Percentiles rank a stretch among this genome's conserved stretches.
These are phyloP conservation scores for Heteromyza rotundicornis DNA, from an alignment of 2,888 invertebrate species.

Conservation along the genomic window DNA sequence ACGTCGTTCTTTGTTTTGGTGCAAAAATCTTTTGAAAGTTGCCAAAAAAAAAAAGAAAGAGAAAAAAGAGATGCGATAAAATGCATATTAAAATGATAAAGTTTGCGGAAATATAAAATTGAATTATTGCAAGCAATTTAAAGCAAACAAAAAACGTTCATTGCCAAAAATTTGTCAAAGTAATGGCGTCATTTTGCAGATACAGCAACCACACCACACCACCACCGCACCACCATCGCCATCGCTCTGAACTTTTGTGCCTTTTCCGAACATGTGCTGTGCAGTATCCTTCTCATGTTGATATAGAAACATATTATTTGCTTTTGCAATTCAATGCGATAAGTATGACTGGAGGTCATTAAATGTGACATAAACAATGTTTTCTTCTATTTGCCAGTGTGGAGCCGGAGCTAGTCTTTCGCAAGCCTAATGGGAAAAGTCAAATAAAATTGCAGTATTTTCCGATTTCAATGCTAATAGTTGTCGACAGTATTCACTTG, in stretches of 20 bases:
- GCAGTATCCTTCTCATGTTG: background rate
- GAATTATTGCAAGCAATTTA: slow-evolving; percentile 55
- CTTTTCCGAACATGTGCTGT: background rate
- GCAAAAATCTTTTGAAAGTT: background rate
- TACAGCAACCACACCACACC: too few relatives aligned
- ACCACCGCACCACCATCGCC: too few relatives aligned
- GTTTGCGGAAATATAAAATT: slow-evolving; percentile 55
- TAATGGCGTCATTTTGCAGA: slow-evolving; percentile 55
- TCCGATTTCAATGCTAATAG: too few relatives aligned
- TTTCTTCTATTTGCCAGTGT: too few relatives aligned
- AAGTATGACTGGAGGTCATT: slow-evolving; percentile 49
- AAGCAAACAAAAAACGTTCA: slow-evolving; percentile 37
- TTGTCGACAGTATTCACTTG: too few relatives aligned
- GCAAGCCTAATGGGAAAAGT: too few relatives aligned
- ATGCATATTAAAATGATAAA: slow-evolving; percentile 38
- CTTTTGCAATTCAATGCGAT: slow-evolving; percentile 44
- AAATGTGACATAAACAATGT: slow-evolving; percentile 51
- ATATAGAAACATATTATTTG: background rate
- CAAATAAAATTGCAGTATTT: too few relatives aligned
- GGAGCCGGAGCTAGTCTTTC: too few relatives aligned
- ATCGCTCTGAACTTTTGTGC: too few relatives aligned
- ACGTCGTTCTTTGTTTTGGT: background rate
- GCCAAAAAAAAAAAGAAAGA: slow-evolving; percentile 15
- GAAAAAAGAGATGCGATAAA: slow-evolving; percentile 5
- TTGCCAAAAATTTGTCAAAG: slow-evolving; percentile 58